Base-by-base conservation (phyloP, 1,140 invertebrate genomes). In the Steinernema khuongi region DNA sequence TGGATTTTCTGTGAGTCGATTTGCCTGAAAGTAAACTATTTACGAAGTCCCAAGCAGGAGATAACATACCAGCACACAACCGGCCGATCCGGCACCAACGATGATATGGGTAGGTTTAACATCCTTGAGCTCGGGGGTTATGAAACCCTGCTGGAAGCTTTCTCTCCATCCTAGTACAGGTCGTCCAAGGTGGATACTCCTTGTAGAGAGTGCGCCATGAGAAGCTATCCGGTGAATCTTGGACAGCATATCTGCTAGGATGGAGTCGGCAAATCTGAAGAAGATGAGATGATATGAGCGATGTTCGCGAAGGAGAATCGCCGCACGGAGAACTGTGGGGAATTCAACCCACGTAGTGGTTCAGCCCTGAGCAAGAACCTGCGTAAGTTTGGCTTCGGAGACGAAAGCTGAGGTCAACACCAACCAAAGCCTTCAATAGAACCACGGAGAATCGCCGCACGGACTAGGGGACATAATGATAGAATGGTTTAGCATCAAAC, bases 41-140 rank as follows among this genome's bases (percentile, higher is more conserved):
- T 94, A 1, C 97, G 87, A n/a, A 97, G 94, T 1, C 92, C 17
- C n/a, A 11, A 70, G 1, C 14, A 0, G 33, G 22, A 28, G n/a
- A 0, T 72, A 0, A n/a, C 22, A n/a, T 60, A 83, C 94, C 1
- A 97, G 87, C n/a, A 97, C 94, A 1, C 92, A 92, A 0, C 94
- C 95, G 79, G 94, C 93, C 0, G 94, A 96, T 11, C 95, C 95
- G 0, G 90, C 92, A 0, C 95, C 95, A 18, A 97, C 90, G 72
- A 93, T 88, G 80, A 86, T 81, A 76, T 87, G 83, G 19, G 82
- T 84, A 14, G 83, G 83, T 43, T 83, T 85, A 19, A 22, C 17
- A 26, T 32, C 70, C 1, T 1, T 18, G n/a, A 71, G 70, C 29
- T 41, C 30, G 14, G 70, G 70, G 18, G 14, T 17, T 18, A 41